Evolutionary conservation across 2,888 invertebrate genomes (phyloP).

Genomic region (Lasioglossum pauxillum): DNA sequence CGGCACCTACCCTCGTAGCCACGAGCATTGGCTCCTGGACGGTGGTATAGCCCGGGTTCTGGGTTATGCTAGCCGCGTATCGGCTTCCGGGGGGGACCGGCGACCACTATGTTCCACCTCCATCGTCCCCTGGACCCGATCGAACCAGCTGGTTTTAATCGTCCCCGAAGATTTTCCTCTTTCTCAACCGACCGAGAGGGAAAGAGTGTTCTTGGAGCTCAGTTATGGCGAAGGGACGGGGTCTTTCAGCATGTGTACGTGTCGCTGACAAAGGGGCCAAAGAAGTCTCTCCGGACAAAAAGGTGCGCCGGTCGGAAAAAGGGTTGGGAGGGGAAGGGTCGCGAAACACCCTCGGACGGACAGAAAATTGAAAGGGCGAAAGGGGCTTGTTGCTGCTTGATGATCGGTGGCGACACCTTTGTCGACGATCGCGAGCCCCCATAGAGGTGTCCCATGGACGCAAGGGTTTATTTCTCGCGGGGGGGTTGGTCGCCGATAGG

Average conservation of each 20-base stretch:
- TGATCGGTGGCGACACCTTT: constrained; percentile 61
- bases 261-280: constrained; percentile 27
- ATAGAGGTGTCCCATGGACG: neutral
- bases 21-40: constrained; percentile 62
- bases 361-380: constrained; percentile 25
- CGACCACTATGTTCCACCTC: constrained; percentile 16
- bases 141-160: constrained; percentile 42
- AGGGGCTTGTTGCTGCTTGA: constrained; percentile 15
- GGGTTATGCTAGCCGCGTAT: constrained; percentile 60
- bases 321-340: neutral
- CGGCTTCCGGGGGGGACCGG: constrained; percentile 49
- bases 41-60: constrained; percentile 61
- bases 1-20: constrained; percentile 78
- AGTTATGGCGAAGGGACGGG: neutral
- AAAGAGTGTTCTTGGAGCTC: neutral
- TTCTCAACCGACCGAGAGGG: neutral
- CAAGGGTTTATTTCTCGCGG: constrained; percentile 7
- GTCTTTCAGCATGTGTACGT: neutral
- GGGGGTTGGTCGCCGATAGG: neutral
- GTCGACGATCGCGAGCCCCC: constrained; percentile 26
- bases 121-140: constrained; percentile 18
- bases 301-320: neutral
- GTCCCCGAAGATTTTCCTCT: constrained; percentile 38
- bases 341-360: constrained; percentile 24
- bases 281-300: constrained; percentile 1